Conservation (phyloP, 2,113 vertebrate genomes). For the Anguilla japonica region DNA sequence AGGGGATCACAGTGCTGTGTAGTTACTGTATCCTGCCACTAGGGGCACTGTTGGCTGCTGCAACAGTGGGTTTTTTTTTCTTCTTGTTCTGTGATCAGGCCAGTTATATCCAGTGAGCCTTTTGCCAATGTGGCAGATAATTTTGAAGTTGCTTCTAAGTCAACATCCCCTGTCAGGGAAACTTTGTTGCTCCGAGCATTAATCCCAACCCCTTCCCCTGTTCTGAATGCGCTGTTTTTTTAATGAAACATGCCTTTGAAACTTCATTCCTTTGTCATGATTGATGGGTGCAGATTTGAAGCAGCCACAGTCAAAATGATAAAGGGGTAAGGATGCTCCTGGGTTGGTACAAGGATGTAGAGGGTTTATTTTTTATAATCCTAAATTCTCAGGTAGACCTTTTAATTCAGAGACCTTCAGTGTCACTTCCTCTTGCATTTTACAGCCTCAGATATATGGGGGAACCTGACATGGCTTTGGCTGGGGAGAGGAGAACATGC, state of each 20-base stretch:
- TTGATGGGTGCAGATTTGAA: background rate
- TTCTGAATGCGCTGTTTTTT: too few relatives aligned
- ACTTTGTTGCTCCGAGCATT: background rate
- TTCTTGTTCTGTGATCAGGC: background rate
- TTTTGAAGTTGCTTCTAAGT: background rate
- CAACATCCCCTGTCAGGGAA: background rate
- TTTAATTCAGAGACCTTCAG: too few relatives aligned
- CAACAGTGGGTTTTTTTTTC: background rate
- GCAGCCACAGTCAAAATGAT: background rate
- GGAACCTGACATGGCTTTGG: background rate
- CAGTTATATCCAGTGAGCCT: background rate
- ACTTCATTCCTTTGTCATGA: background rate
- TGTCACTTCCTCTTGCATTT: too few relatives aligned
- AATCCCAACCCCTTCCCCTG: background rate
- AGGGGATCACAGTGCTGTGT: constrained; percentile 11
- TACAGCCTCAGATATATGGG: background rate
- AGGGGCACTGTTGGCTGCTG: constrained; percentile 35
- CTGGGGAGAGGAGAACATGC: background rate
- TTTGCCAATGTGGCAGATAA: background rate
- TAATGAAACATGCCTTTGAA: background rate
- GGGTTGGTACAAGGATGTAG: too few relatives aligned
- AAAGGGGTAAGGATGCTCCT: too few relatives aligned
- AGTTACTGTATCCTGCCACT: constrained; percentile 45
- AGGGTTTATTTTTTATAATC: too few relatives aligned
- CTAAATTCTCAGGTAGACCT: too few relatives aligned